These are phyloP conservation scores for Norana najaformis DNA, from an alignment of 2,888 invertebrate genomes.

Conservation along the genomic window DNA sequence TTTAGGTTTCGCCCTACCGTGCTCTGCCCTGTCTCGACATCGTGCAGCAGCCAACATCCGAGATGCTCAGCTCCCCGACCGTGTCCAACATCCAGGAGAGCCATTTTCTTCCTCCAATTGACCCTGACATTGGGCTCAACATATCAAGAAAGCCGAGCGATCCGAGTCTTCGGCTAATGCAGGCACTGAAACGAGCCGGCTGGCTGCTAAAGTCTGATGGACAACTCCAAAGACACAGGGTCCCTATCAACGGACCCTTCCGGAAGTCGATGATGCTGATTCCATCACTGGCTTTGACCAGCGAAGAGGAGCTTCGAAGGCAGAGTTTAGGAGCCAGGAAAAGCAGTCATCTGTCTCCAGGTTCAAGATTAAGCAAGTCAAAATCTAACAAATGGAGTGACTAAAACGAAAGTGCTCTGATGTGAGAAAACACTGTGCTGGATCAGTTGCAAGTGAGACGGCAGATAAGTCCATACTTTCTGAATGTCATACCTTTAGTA, in stretches of 20 bases:
- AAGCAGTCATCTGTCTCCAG: background rate
- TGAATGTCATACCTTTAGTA: background rate
- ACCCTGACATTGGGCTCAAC: background rate
- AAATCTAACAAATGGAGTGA: background rate
- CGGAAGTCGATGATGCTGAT: constrained; percentile 17
- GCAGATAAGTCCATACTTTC: background rate
- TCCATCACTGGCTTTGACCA: background rate
- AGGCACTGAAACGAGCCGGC: constrained; percentile 14
- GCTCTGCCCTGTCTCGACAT: background rate
- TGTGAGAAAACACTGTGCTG: background rate
- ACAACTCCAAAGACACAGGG: background rate
- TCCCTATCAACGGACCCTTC: constrained; percentile 18
- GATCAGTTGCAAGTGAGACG: background rate
- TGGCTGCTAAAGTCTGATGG: background rate
- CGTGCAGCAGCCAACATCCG: background rate
- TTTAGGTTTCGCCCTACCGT: constrained; percentile 7
- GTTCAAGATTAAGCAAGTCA: background rate
- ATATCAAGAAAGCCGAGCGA: background rate
- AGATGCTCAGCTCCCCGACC: background rate
- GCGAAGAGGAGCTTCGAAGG: constrained; percentile 9
- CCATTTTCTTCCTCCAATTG: background rate
- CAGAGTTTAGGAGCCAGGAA: background rate
- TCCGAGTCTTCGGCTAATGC: background rate
- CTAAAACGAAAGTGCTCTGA: background rate
- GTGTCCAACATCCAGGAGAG: background rate